Evolutionary conservation across 1,140 invertebrate species (phyloP).

Genomic region (Drosophila miranda): DNA sequence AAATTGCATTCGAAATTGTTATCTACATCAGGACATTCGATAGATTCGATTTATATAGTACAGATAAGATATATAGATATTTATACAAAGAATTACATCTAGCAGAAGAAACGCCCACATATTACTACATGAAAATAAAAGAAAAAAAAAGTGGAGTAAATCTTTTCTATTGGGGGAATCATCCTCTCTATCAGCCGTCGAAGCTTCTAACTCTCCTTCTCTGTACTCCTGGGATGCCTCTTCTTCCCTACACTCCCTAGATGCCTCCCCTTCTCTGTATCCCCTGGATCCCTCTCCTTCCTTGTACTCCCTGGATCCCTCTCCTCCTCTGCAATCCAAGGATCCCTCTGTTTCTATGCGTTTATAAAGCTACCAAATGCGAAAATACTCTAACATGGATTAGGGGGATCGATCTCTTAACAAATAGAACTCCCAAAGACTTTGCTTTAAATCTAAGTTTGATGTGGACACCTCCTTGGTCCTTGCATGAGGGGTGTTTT

Average conservation of each 20-base stretch:
- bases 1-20: background rate
- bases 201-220: too few species aligned
- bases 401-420: constrained; percentile 23
- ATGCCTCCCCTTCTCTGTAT: too few species aligned
- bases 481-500: background rate
- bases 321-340: constrained; percentile 2
- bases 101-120: constrained; percentile 13
- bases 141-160: constrained; percentile 12
- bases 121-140: constrained; percentile 13
- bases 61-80: background rate
- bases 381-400: constrained; percentile 66
- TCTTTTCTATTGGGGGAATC: constrained; percentile 15
- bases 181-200: too few species aligned
- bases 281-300: too few species aligned
- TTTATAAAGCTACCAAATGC: constrained; percentile 73
- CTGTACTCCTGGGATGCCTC: too few species aligned
- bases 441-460: constrained; percentile 12
- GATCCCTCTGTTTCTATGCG: constrained; percentile 9
- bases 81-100: constrained; percentile 27
- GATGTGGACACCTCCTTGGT: constrained; percentile 8
- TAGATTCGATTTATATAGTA: constrained; percentile 7
- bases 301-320: too few species aligned
- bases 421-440: constrained; percentile 23
- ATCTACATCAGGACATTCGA: background rate
- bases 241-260: too few species aligned